Evolutionary conservation across 2,113 vertebrate genomes (phyloP).

Genomic region (Dasyprocta punctata): DNA sequence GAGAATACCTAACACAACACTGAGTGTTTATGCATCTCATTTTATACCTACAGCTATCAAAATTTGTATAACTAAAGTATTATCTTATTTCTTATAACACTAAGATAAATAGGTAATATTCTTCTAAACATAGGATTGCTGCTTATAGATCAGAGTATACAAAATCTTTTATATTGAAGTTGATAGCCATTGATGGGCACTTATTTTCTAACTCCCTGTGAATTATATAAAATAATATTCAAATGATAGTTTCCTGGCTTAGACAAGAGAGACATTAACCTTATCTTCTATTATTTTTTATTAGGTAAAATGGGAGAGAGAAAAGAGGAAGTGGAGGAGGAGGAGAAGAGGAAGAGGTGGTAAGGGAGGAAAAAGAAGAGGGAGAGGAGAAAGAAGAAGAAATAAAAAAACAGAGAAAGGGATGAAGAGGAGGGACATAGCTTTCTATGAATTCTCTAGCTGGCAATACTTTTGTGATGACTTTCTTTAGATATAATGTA

Average conservation of each 20-base stretch:
- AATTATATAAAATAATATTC: neutral
- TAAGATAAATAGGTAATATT: neutral
- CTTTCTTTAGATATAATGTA: neutral
- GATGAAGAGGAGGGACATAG: neutral
- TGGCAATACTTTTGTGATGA: neutral
- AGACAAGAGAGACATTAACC: neutral
- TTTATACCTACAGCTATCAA: neutral
- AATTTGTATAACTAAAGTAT: neutral
- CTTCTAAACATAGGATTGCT: neutral
- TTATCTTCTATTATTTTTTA: neutral
- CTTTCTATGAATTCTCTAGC: neutral
- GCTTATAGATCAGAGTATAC: neutral
- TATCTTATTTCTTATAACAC: neutral
- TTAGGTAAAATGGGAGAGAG: neutral
- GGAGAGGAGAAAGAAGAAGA: neutral
- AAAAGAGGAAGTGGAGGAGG: no score
- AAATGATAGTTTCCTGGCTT: neutral
- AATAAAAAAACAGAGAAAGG: neutral
- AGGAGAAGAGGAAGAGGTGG: fast-evolving
- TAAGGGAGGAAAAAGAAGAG: neutral
- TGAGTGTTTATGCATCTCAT: neutral
- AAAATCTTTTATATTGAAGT: neutral
- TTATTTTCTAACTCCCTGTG: neutral
- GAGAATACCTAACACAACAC: neutral
- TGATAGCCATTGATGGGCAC: neutral